phyloP scores from a whole-genome alignment of 2,113 vertebrate species.

The Irena cyanogastra region DNA sequence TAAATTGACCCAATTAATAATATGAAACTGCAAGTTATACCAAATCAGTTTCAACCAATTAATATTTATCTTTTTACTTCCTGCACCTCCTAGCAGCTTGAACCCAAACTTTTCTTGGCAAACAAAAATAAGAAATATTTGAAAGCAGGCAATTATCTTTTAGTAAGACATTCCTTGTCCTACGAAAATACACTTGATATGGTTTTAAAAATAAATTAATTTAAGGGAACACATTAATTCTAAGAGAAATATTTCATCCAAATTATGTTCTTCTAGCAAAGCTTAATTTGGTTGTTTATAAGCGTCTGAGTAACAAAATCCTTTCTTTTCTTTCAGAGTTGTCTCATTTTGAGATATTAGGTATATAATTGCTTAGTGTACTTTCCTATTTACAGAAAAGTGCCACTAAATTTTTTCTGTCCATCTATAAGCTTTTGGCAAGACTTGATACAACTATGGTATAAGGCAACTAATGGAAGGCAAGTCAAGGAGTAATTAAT shows the following conservation, averaged over 20 bases:
- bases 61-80: not conserved
- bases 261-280: not conserved
- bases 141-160: not conserved
- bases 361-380: not conserved
- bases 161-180: not conserved
- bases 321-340: slow-evolving; percentile 17
- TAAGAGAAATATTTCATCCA: not conserved
- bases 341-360: slow-evolving; percentile 43
- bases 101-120: not conserved
- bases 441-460: slow-evolving; percentile 52
- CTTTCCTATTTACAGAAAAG: slow-evolving; percentile 19
- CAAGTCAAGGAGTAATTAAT: slow-evolving; percentile 73
- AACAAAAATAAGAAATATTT: not conserved
- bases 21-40: not conserved
- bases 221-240: not conserved
- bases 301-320: not conserved
- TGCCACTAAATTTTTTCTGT: slow-evolving; percentile 37
- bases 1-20: not conserved
- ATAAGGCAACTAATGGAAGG: slow-evolving; percentile 70
- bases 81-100: not conserved
- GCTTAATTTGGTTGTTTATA: not conserved
- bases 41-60: not conserved
- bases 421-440: slow-evolving; percentile 49
- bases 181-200: not conserved
- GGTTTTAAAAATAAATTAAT: not conserved